Evolutionary conservation across 2,797 vertebrate genomes (phyloP), one percentile per base, ranked within the genome.

Genomic region (Cottoperca gobio): DNA sequence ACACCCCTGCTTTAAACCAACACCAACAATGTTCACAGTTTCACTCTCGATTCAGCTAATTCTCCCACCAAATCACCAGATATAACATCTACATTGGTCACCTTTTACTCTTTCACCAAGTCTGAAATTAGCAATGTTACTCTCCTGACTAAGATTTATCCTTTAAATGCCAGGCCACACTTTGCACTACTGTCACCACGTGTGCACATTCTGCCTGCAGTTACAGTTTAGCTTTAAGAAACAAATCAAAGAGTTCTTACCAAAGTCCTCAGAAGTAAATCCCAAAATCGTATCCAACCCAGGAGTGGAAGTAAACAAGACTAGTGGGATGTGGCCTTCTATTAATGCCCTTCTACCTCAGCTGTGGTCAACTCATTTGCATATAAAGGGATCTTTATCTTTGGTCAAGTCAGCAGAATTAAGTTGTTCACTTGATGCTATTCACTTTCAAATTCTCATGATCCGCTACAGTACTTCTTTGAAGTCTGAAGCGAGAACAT

Each of bases 351-450:
- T 1, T 8, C 26, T 21, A 24, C 2, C 37, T 35, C 21, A 5
- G 31, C 6, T 42, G 62, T 33, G 11, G 50, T 64, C 31, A 68
- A n/a, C 48, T 61, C 0, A 84, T 89, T 86, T 80, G 54, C 85
- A 88, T 73, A 83, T 11, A 90, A 39, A 76, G 78, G 54, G 19
- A 5, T n/a, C n/a, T 17, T 63, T 57, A 79, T 58, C 58, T 59
- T 50, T 16, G 17, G 37, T 35, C 8, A 40, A 14, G 5, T 83
- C 52, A 84, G 31, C 19, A 46, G 57, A 53, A 33, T 31, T 43
- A n/a, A 59, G 13, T 12, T 0, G 55, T 35, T 37, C 12, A 39
- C 11, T 57, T 28, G 17, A 35, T 58, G 24, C 6, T 5, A 9
- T 55, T 67, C 16, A 48, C 42, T 55, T 64, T 70, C 9, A 46